A percentile compares a stretch with the other conserved stretches of the same genome.
phyloP scores from a whole-genome alignment of 2,888 invertebrate genomes.

The Lasiommata megera region DNA sequence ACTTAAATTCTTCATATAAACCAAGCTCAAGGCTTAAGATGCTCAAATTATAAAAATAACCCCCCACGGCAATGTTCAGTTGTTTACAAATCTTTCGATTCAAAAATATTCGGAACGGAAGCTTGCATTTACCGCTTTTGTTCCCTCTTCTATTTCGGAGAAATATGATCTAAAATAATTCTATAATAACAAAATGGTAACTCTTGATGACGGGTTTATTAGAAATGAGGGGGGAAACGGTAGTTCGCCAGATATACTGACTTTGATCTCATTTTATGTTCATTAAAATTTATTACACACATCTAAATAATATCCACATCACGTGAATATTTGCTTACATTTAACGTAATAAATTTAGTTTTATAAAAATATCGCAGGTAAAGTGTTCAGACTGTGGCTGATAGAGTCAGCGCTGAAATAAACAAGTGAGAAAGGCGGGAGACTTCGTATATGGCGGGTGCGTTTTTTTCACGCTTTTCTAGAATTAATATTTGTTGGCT shows the following conservation, averaged over 20 bases:
- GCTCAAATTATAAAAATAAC: not conserved
- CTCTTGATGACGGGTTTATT: conserved; percentile 11
- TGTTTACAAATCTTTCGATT: not conserved
- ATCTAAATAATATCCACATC: not conserved
- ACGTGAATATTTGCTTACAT: no score
- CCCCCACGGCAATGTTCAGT: not conserved
- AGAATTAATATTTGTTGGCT: no score
- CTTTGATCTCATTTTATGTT: conserved; percentile 8
- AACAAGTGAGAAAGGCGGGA: no score
- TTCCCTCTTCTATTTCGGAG: conserved; percentile 8
- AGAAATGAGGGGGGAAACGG: not conserved
- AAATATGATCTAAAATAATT: conserved; percentile 6
- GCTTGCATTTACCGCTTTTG: conserved; percentile 15
- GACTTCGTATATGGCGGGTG: no score
- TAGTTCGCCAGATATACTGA: not conserved
- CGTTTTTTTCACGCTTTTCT: no score
- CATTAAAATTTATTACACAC: not conserved
- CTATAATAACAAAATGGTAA: conserved; percentile 13
- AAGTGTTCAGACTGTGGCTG: no score
- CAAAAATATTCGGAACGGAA: conserved; percentile 12
- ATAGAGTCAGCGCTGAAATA: no score
- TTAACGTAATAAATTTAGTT: no score
- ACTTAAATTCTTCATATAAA: no score
- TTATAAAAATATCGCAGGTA: no score
- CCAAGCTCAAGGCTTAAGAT: not conserved